Base-by-base conservation (phyloP, 2,888 invertebrate genomes). In the Phrixothrix hirtus region DNA sequence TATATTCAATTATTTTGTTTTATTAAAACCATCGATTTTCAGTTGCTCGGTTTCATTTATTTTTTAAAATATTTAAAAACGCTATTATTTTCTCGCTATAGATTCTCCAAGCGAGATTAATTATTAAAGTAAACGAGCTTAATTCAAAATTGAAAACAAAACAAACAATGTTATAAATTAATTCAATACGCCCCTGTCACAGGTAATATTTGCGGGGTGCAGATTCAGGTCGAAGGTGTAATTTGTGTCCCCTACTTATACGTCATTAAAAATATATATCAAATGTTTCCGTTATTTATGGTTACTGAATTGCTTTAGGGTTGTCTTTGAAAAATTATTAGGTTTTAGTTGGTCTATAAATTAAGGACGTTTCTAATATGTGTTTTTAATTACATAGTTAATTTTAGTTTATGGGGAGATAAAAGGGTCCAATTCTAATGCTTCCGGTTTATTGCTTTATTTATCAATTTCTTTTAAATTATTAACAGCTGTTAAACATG, bases 191-290 rank as follows among this genome's bases (percentile, higher is more conserved):
- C n/a, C 52, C 59, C 64, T 63, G 62, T 41, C 21, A 54, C 60
- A 62, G 62, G 64, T 64, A 61, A 51, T 50, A 36, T 39, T 57
- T 57, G 50, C 48, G 55, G 58, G 63, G 66, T 61, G 63, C 61
- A 66, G 66, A 66, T 66, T 63, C 58, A 61, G 69, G 69, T 70
- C 70, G 69, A 67, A 70, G 68, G 67, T 68, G 67, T 68, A 70
- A 72, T 70, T 72, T 69, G 68, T 64, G 62, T 62, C 63, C 67
- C 68, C 63, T 60, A 57, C 58, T 62, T 62, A 58, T 60, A 62
- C 65, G 66, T 69, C 70, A 70, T 72, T 70, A 71, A 70, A 70
- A 67, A 68, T 68, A 61, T 66, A 66, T 59, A 42, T 47, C 53
- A 56, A 51, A 53, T 60, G 60, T 58, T 66, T 67, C 66, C 66